Conservation (phyloP, 2,888 invertebrate genomes). For the Anthophora plumipes region DNA sequence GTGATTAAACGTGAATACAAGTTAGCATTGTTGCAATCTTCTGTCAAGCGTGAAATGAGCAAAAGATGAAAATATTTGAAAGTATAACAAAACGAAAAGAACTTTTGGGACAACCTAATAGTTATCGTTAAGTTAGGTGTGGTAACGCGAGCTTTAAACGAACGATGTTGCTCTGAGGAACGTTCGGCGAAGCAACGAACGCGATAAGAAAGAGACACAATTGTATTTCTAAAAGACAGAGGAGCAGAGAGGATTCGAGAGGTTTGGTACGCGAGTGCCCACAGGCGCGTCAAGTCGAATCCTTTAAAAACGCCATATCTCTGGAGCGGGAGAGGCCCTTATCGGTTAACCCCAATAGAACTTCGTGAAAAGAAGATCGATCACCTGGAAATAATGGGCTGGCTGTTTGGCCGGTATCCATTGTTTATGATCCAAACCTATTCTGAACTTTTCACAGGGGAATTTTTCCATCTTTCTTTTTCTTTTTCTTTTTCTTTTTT, state of each 20-base stretch:
- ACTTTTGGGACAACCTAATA: too few relatives aligned
- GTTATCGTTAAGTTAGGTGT: constrained; percentile 26
- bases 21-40: not conserved
- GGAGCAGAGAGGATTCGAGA: not conserved
- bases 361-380: constrained; percentile 54
- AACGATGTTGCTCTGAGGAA: not conserved
- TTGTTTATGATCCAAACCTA: constrained; percentile 46
- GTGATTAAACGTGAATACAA: too few relatives aligned
- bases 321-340: constrained; percentile 24
- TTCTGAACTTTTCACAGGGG: constrained; percentile 7
- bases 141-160: constrained; percentile 1
- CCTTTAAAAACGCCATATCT: constrained; percentile 44
- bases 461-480: too few relatives aligned
- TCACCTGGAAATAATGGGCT: constrained; percentile 57
- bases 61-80: too few relatives aligned
- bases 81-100: too few relatives aligned
- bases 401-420: constrained; percentile 40
- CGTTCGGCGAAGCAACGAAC: not conserved
- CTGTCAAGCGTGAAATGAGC: too few relatives aligned
- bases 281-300: not conserved
- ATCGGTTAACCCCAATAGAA: constrained; percentile 35
- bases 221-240: not conserved
- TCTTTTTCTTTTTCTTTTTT: too few relatives aligned
- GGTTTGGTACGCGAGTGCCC: not conserved
- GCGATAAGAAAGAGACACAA: not conserved